A percentile compares a stretch with the other conserved stretches of the same genome.
phyloP scores from a whole-genome alignment of 1,140 invertebrate species.

The Paralvinella palmiformis region DNA sequence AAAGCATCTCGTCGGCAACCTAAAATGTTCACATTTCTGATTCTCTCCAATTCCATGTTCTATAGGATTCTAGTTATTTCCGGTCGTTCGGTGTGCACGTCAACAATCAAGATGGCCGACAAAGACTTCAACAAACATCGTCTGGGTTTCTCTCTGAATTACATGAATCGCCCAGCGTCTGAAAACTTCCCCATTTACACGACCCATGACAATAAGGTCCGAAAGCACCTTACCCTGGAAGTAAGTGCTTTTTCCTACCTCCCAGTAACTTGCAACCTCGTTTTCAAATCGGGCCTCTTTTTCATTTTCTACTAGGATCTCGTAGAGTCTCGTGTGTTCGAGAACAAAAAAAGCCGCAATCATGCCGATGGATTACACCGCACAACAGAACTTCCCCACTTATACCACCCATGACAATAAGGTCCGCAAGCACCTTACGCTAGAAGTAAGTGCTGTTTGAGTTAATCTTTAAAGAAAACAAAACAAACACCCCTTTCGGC shows the following conservation, averaged over 20 bases:
- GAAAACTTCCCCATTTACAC: conserved; percentile 7
- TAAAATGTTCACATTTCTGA: too few species aligned
- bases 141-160: too few species aligned
- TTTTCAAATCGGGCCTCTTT: background rate
- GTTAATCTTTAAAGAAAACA: too few species aligned
- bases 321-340: background rate
- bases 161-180: background rate
- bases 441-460: background rate
- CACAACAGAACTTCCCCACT: background rate
- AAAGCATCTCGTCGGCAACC: too few species aligned
- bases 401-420: background rate
- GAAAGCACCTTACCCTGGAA: background rate
- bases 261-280: background rate
- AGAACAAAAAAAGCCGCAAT: too few species aligned
- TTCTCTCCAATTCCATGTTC: too few species aligned
- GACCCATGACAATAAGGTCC: background rate
- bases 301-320: background rate
- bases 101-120: too few species aligned
- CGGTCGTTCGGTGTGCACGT: too few species aligned
- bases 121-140: too few species aligned
- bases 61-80: too few species aligned
- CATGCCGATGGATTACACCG: too few species aligned
- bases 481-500: too few species aligned
- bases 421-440: conserved; percentile 1
- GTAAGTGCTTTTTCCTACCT: background rate